Percentiles rank a stretch among this genome's conserved stretches.
Evolutionary conservation across 2,888 invertebrate species (phyloP).

Genomic region (Amiota mariae): DNA sequence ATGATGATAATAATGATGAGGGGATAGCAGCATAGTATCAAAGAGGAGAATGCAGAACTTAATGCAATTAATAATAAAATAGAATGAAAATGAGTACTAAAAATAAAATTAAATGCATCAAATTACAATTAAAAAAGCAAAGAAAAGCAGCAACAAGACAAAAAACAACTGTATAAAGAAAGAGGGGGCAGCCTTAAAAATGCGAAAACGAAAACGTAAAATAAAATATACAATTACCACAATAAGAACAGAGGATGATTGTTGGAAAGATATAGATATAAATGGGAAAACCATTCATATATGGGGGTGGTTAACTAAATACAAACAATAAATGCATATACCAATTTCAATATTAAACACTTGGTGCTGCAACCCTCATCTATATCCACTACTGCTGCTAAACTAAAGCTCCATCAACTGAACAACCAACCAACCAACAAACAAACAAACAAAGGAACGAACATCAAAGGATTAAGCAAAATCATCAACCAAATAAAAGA

Average conservation of each 20-base stretch:
- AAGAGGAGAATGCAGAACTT: slow-evolving; percentile 2
- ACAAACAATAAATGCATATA: background rate
- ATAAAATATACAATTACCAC: slow-evolving; percentile 36
- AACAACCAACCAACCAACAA: too few species aligned
- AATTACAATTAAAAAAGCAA: background rate
- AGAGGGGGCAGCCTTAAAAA: slow-evolving; percentile 22
- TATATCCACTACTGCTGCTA: too few species aligned
- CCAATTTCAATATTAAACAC: background rate
- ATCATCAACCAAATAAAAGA: slow-evolving; percentile 10
- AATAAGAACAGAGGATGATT: background rate
- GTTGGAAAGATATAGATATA: too few species aligned
- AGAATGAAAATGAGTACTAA: background rate
- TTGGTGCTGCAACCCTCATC: background rate
- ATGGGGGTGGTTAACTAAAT: slow-evolving; percentile 11
- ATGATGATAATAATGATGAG: too few species aligned
- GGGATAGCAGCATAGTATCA: background rate
- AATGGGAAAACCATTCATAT: background rate
- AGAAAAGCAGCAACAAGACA: background rate
- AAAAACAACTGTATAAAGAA: too few species aligned
- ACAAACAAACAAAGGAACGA: background rate
- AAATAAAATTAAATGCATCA: slow-evolving; percentile 17
- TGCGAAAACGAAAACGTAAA: slow-evolving; percentile 36
- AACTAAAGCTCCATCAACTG: too few species aligned
- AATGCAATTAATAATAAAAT: slow-evolving; percentile 27
- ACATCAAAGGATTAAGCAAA: slow-evolving; percentile 1